Percentiles rank a stretch among this genome's conserved stretches.
Evolutionary conservation across 2,797 vertebrate species (phyloP).

Genomic region (Pipistrellus nathusii): DNA sequence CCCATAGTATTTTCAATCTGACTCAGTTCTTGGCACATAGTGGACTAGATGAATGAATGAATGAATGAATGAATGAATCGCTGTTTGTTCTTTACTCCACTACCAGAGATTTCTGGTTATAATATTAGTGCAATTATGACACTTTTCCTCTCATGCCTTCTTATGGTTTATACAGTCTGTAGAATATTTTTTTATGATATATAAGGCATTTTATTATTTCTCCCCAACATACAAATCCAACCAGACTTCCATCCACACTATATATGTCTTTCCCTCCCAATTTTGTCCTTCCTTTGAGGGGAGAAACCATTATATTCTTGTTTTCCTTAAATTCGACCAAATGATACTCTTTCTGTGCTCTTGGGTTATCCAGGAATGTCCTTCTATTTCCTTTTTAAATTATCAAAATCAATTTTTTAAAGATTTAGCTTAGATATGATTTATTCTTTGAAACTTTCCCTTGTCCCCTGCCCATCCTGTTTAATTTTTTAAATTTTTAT

Average conservation of each 20-base stretch:
- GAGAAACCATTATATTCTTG: neutral
- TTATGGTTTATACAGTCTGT: neutral
- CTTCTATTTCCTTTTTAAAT: neutral
- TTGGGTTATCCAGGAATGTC: neutral
- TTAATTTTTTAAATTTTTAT: no score
- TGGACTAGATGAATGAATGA: neutral
- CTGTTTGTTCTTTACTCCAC: neutral
- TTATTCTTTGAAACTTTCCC: neutral
- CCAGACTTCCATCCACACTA: neutral
- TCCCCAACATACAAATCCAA: neutral
- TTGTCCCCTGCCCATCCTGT: neutral
- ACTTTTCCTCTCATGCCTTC: neutral
- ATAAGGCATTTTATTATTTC: neutral
- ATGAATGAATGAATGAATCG: neutral
- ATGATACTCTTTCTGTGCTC: neutral
- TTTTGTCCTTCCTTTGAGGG: neutral
- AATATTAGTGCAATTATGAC: neutral
- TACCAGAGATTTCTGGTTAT: neutral
- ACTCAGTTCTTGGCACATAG: neutral
- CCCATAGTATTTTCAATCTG: neutral
- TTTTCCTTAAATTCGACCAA: neutral
- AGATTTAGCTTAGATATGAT: neutral
- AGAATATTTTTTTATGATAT: neutral
- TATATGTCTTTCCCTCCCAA: neutral
- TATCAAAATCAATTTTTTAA: neutral